Base-by-base conservation (phyloP, 2,888 invertebrate genomes). In the Plebejus melissa region DNA sequence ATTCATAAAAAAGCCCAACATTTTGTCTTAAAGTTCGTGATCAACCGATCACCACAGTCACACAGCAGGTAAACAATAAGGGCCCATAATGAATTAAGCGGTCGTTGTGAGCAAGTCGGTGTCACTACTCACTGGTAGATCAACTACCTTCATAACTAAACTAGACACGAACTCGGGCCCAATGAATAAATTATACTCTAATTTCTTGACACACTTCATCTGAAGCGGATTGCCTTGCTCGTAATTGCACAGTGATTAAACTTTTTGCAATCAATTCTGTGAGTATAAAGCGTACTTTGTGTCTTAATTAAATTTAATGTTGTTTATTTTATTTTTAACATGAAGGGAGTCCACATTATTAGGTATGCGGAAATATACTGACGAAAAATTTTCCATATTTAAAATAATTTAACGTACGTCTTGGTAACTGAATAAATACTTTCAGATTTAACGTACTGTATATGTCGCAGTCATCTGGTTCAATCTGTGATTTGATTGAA, bases 171-270 rank as follows among this genome's bases (percentile, higher is more conserved):
- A 87, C 84, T 85, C 82, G 83, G 83, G 84, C 82, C 84, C 88
- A 89, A 91, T 91, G 92, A 91, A 91, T 92, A 91, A 89, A 91
- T 92, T 91, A 91, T 88, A 88, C 84, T 87, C 86, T 88, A 90
- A 91, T 91, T 88, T 91, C 90, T 92, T 91, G 90, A 90, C 90
- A 91, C 85, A 91, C 87, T 91, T 90, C 85, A 87, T 88, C 84
- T 82, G 80, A 84, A 86, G 86, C 83, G 84, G 91, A 87, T 91
- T 86, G 86, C 92, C 92, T 92, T 90, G 90, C 84, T 80, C 83
- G 87, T 90, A 88, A 88, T 89, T 88, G 86, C 83, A 80, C 83
- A 83, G 86, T 86, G 85, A 85, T 81, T 79, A 80, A 82, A 81
- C 74, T 75, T 76, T 75, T 76, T 69, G 74, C 75, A 74, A 75